phyloP scores from a whole-genome alignment of 2,888 invertebrate genomes.

The Epistrophe eligans region DNA sequence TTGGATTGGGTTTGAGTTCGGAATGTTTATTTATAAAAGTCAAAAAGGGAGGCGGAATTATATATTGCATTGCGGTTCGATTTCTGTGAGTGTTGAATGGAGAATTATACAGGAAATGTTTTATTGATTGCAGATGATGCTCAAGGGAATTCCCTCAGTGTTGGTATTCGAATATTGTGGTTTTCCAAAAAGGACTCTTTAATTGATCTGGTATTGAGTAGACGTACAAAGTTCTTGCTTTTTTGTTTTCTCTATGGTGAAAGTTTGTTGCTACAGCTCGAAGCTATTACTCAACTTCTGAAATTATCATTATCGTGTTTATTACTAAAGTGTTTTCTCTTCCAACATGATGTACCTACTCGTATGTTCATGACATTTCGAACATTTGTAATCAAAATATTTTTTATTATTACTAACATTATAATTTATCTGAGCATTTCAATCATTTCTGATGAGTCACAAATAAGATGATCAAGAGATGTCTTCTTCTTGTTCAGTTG shows the following conservation, averaged over 20 bases:
- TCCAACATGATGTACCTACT: not conserved
- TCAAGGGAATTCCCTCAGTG: not conserved
- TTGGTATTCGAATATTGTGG: not conserved
- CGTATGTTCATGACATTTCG: slow-evolving; percentile 20
- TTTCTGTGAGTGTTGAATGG: not conserved
- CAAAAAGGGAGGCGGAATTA: not conserved
- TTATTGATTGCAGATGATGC: slow-evolving; percentile 18
- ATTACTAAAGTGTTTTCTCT: slow-evolving; percentile 16
- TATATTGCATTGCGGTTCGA: slow-evolving; percentile 8
- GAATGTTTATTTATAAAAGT: not conserved
- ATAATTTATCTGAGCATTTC: slow-evolving; percentile 4
- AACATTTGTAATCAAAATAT: not conserved
- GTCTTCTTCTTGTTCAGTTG: not conserved
- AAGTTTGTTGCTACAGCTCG: not conserved
- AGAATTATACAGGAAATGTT: slow-evolving; percentile 5
- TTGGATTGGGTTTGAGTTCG: not conserved
- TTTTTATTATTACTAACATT: no score
- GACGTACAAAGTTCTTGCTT: not conserved
- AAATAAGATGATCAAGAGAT: slow-evolving; percentile 11
- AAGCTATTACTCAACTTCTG: not conserved
- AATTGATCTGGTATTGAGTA: not conserved
- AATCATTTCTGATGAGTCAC: slow-evolving; percentile 22
- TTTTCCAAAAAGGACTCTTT: not conserved
- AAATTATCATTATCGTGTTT: slow-evolving; percentile 9
- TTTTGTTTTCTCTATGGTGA: not conserved